A percentile compares a stretch with the other conserved stretches of the same genome.
Conservation (phyloP, 2,797 vertebrate species). For the Malurus leucopterus region DNA sequence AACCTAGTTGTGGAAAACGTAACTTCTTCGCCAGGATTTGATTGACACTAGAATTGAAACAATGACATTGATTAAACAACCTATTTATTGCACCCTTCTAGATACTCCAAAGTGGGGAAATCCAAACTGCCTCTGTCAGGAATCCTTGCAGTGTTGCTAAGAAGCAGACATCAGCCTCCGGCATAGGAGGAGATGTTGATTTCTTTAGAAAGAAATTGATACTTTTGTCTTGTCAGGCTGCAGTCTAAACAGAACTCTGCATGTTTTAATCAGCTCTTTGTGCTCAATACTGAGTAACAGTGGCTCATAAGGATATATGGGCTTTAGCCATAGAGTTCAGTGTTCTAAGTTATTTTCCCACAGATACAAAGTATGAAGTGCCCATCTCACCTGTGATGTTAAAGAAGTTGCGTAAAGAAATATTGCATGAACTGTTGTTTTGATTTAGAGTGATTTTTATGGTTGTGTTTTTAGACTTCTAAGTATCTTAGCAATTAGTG, state of each 20-base stretch:
- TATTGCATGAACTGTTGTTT: not conserved
- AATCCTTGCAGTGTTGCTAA: not conserved
- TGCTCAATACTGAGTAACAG: not conserved
- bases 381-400: not conserved
- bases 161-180: not conserved
- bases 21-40: not conserved
- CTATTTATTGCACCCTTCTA: not conserved
- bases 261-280: not conserved
- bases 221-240: not conserved
- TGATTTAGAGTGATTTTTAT: not conserved
- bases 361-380: not conserved
- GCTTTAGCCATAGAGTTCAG: not conserved
- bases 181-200: not conserved
- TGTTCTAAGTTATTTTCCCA: not conserved
- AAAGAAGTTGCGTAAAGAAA: not conserved
- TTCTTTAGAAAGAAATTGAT: not conserved
- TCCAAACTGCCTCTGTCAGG: not conserved
- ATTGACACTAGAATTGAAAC: not conserved
- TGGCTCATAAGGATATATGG: not conserved
- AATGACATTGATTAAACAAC: not conserved
- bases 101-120: not conserved
- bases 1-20: rapidly evolving
- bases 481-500: not conserved
- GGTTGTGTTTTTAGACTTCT: not conserved
- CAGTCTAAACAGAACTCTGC: not conserved